phyloP scores from a whole-genome alignment of 2,888 invertebrate species.

The Leptura quadrifasciata region DNA sequence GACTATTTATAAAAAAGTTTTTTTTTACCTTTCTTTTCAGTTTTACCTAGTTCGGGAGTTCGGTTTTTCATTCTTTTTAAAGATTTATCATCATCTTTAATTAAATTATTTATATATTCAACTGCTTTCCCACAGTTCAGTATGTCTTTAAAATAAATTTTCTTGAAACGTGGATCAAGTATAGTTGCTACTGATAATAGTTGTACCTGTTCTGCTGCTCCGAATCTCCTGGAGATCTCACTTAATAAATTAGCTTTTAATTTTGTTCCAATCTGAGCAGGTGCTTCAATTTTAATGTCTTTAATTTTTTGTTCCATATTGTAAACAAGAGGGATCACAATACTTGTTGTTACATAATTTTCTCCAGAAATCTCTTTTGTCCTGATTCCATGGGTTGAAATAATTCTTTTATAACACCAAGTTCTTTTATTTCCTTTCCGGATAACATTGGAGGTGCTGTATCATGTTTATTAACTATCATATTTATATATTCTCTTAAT shows the following conservation, averaged over 20 bases:
- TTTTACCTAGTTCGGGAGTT: no score
- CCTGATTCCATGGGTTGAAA: conserved; percentile 64
- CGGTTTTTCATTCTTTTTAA: no score
- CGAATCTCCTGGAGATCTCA: conserved; percentile 31
- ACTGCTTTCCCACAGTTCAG: not conserved
- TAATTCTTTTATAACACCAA: conserved; percentile 59
- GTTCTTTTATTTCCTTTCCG: conserved; percentile 58
- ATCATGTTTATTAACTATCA: conserved; percentile 33
- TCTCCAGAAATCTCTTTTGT: conserved; percentile 66
- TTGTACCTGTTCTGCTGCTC: conserved; percentile 40
- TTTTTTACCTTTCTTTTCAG: no score
- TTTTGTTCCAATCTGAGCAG: conserved; percentile 6
- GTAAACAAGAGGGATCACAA: conserved; percentile 49
- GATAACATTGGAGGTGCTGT: conserved; percentile 63
- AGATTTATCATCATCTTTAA: no score
- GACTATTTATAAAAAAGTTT: no score
- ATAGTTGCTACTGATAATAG: conserved; percentile 44
- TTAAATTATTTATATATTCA: not conserved
- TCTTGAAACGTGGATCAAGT: conserved; percentile 51
- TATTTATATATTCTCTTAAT: conserved; percentile 51
- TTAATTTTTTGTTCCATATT: conserved; percentile 36
- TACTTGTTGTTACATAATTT: conserved; percentile 61
- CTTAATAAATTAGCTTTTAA: not conserved
- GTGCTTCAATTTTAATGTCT: conserved; percentile 11
- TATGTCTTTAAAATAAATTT: conserved; percentile 35